Conservation (phyloP, 2,888 invertebrate species). For the Campopleginae sp. region DNA sequence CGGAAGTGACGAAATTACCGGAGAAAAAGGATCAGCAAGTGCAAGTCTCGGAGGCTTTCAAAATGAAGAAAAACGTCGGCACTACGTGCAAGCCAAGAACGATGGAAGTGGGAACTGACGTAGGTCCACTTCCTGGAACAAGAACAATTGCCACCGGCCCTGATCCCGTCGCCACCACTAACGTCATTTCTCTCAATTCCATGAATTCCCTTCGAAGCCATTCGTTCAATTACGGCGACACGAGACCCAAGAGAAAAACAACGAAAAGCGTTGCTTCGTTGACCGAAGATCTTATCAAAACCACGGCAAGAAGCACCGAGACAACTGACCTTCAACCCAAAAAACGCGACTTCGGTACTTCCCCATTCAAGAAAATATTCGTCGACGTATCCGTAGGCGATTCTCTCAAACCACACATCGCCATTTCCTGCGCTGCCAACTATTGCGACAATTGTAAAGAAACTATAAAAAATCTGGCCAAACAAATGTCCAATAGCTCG, state of each 20-base stretch:
- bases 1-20: constrained; percentile 64
- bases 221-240: constrained; percentile 87
- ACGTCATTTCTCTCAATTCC: constrained; percentile 84
- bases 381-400: constrained; percentile 86
- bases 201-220: constrained; percentile 85
- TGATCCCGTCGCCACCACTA: constrained; percentile 83
- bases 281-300: constrained; percentile 77
- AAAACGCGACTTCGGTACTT: constrained; percentile 80
- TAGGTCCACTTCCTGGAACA: constrained; percentile 81
- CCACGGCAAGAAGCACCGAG: constrained; percentile 81
- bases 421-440: constrained; percentile 85
- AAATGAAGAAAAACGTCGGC: constrained; percentile 79
- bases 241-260: constrained; percentile 83
- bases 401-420: constrained; percentile 84
- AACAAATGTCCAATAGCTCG: constrained; percentile 78
- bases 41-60: constrained; percentile 77
- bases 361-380: constrained; percentile 83
- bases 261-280: constrained; percentile 75
- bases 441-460: constrained; percentile 88
- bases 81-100: constrained; percentile 81
- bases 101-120: constrained; percentile 81
- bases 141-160: constrained; percentile 87
- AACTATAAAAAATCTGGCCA: constrained; percentile 86
- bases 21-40: constrained; percentile 73
- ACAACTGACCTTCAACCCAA: constrained; percentile 81